A percentile compares a stretch with the other conserved stretches of the same genome.
phyloP scores from a whole-genome alignment of 2,113 vertebrate species.

The Alaudala cheleensis region DNA sequence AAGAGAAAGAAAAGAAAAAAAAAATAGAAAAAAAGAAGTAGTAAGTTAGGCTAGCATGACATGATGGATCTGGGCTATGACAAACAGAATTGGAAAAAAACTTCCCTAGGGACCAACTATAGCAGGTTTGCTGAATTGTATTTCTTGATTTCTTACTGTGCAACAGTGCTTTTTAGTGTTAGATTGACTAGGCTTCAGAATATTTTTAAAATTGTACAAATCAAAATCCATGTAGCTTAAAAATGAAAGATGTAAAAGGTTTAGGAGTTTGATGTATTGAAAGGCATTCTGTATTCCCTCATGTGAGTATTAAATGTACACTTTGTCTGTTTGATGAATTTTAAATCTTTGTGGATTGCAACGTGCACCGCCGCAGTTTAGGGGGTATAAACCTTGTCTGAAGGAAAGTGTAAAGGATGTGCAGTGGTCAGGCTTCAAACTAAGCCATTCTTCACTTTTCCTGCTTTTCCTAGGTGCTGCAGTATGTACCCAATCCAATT shows the following conservation, averaged over 20 bases:
- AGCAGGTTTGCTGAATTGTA: constrained; percentile 84
- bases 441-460: not conserved
- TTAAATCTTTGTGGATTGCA: constrained; percentile 75
- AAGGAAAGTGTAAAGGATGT: constrained; percentile 29
- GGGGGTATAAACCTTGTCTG: constrained; percentile 42
- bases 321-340: constrained; percentile 82
- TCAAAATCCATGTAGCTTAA: constrained; percentile 86
- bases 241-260: constrained; percentile 86
- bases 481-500: not conserved
- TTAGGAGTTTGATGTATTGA: constrained; percentile 83
- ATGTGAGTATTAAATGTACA: constrained; percentile 83
- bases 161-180: constrained; percentile 85
- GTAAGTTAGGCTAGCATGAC: constrained; percentile 87
- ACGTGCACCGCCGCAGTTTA: constrained; percentile 50
- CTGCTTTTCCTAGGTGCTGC: not conserved
- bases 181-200: constrained; percentile 85
- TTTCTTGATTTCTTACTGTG: constrained; percentile 86
- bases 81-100: constrained; percentile 90
- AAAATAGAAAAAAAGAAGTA: constrained; percentile 68
- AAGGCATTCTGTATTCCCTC: constrained; percentile 82
- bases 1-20: not conserved
- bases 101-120: constrained; percentile 84
- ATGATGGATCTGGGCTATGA: constrained; percentile 91
- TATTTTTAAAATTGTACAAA: constrained; percentile 87
- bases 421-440: constrained; percentile 25